phyloP scores from a whole-genome alignment of 2,113 vertebrate species.

The Hylia prasina region DNA sequence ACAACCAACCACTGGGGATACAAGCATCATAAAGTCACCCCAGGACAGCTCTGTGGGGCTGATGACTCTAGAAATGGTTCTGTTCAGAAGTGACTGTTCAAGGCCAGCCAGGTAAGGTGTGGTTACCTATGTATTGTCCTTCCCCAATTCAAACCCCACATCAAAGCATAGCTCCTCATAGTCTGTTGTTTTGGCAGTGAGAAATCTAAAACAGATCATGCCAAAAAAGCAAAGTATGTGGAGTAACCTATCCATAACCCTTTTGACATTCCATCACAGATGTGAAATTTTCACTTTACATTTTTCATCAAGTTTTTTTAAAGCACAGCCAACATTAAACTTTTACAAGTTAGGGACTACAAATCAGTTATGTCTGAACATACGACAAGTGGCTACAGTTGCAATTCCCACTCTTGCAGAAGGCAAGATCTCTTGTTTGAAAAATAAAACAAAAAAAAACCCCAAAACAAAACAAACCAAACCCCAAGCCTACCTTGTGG shows the following conservation, averaged over 20 bases:
- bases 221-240: background rate
- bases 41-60: background rate
- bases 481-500: background rate
- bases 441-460: background rate
- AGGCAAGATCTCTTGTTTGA: background rate
- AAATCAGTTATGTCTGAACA: background rate
- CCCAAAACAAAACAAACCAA: background rate
- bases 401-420: background rate
- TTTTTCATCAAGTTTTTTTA: background rate
- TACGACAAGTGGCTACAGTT: background rate
- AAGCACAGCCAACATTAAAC: background rate
- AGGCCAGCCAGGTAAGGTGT: background rate
- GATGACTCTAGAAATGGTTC: background rate
- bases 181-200: too few species aligned
- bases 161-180: fast-evolving
- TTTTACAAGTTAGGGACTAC: background rate
- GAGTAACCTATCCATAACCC: background rate
- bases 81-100: background rate
- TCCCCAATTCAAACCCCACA: background rate
- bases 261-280: background rate
- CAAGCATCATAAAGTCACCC: background rate
- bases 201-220: background rate
- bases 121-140: background rate
- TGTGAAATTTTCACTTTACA: background rate
- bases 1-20: background rate